A percentile compares a stretch with the other conserved stretches of the same genome.
These are phyloP conservation scores for Ylistrum balloti DNA, from an alignment of 1,140 invertebrate genomes.

Conservation along the genomic window DNA sequence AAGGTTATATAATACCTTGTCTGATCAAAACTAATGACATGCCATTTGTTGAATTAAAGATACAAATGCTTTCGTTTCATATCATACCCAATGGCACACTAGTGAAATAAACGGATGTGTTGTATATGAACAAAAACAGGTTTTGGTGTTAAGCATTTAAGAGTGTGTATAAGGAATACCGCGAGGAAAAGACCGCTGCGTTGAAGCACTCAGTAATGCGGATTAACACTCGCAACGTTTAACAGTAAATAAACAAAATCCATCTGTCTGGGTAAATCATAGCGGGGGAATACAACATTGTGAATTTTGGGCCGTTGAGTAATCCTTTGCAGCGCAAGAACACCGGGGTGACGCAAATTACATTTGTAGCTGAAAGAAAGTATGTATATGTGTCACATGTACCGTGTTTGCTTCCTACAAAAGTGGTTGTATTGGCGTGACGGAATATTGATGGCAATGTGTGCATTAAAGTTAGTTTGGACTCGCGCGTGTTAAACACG, in stretches of 20 bases:
- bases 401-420: not conserved
- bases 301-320: not conserved
- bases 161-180: too few relatives aligned
- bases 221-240: not conserved
- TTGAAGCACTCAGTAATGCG: not conserved
- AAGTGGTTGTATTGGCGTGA: not conserved
- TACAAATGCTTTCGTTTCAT: too few relatives aligned
- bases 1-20: too few relatives aligned
- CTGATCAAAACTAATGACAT: too few relatives aligned
- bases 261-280: not conserved
- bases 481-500: not conserved
- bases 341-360: not conserved
- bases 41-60: too few relatives aligned
- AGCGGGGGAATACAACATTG: not conserved
- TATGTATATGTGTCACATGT: not conserved
- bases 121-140: too few relatives aligned
- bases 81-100: too few relatives aligned
- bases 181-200: not conserved
- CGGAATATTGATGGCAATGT: not conserved
- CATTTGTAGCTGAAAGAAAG: not conserved
- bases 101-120: too few relatives aligned
- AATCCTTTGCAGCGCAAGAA: not conserved
- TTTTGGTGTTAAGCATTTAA: too few relatives aligned
- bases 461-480: not conserved
- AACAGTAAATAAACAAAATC: not conserved